Conservation (phyloP, 2,797 vertebrate genomes). For the Iguana delicatissima region DNA sequence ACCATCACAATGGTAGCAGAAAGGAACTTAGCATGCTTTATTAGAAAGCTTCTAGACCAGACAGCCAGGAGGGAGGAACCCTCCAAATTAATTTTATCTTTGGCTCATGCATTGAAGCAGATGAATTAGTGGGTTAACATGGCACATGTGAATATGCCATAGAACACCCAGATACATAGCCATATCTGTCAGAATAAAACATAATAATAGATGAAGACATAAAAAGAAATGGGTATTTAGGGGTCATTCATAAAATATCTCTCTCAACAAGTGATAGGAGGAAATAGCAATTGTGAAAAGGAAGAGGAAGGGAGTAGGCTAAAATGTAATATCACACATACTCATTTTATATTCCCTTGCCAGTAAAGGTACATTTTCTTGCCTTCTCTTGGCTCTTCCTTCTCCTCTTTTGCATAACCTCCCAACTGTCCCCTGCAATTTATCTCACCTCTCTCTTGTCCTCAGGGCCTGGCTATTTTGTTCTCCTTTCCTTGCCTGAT, state of each 20-base stretch:
- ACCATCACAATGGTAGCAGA: neutral
- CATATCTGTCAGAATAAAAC: constrained; percentile 9
- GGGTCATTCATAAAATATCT: neutral
- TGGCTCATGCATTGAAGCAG: neutral
- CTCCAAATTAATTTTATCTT: neutral
- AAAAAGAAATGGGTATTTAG: neutral
- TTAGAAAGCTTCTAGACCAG: neutral
- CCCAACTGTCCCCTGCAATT: neutral
- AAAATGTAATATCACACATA: neutral
- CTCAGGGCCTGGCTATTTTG: neutral
- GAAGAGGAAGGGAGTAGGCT: neutral
- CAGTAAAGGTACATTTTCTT: neutral
- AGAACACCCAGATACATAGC: neutral
- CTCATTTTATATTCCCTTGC: neutral
- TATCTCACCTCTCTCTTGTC: neutral
- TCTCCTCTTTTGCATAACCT: neutral
- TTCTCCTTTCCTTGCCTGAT: neutral
- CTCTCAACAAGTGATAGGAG: neutral
- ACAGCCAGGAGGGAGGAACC: neutral
- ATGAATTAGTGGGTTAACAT: constrained; percentile 1
- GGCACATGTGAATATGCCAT: neutral
- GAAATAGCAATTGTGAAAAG: neutral
- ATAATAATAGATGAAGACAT: neutral
- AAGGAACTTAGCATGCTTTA: neutral
- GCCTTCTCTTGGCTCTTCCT: neutral